Base-by-base conservation (phyloP, 2,888 invertebrate species). In the Torymus aiolomorphi region DNA sequence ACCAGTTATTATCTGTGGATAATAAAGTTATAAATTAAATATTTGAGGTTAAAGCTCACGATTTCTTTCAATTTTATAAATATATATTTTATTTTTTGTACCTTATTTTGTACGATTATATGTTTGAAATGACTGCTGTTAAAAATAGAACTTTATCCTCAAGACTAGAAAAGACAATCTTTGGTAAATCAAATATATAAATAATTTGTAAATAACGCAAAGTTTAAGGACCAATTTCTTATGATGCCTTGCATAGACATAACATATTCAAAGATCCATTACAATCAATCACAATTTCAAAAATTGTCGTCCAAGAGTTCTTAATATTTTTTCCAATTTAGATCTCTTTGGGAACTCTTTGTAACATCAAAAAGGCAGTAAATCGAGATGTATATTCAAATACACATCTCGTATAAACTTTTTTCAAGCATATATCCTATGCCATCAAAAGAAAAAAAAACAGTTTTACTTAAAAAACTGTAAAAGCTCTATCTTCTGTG, bases 121-220 rank as follows among this genome's bases (percentile, higher is more conserved):
- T 62, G 8, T 57, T 56, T 5, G 18, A 73, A 54, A 56, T 51
- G 42, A 42, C 42, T 42, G 42, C 5, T 42, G 42, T 8, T 42
- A 42, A 42, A 24, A 11, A n/a, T 42, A n/a, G 14, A 72, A 61
- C 54, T 67, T 59, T 16, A 61, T 14, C 18, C 62, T 63, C 57
- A 69, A 62, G 59, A 66, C 2, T 61, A 24, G 42, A 18, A 56
- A 56, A 71, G 67, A 62, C 51, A 73, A 69, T 75, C 65, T 79
- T 79, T 79, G 70, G 66, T 75, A 70, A 73, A 74, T 67, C 56
- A 49, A 76, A 63, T 70, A 73, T 13, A 77, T 51, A 71, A 76
- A 59, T 52, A 57, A 16, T 70, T 71, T 16, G 18, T 65, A 59
- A 66, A 66, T 57, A 78, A 71, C 16, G 20, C 52, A n/a, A 72